Percentiles rank a stretch among this genome's conserved stretches.
Conservation (phyloP, 2,113 vertebrate species). For the Deroptyus accipitrinus region DNA sequence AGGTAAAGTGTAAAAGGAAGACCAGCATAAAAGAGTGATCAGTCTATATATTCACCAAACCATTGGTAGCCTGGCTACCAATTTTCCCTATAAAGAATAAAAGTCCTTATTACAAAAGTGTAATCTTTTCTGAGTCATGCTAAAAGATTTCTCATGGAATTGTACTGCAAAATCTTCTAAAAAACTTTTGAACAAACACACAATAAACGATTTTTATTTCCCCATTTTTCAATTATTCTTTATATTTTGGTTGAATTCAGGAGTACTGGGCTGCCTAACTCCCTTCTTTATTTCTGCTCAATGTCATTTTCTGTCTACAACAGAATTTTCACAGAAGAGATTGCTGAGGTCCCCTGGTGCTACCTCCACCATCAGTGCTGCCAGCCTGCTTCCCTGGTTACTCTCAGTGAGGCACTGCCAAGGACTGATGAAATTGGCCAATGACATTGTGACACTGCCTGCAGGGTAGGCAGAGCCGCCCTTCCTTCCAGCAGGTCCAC, state of each 20-base stretch:
- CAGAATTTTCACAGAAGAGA: background rate
- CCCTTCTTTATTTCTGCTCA: background rate
- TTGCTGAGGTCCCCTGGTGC: background rate
- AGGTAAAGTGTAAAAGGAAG: background rate
- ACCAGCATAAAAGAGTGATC: background rate
- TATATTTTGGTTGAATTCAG: background rate
- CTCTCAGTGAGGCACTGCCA: background rate
- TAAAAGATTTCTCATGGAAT: background rate
- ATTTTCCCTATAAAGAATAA: background rate
- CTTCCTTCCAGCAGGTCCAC: background rate
- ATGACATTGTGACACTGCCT: background rate
- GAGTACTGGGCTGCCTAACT: background rate
- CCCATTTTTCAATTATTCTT: background rate
- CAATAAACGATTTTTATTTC: background rate
- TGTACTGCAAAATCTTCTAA: background rate
- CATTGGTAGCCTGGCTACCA: background rate
- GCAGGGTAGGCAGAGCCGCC: background rate
- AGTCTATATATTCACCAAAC: background rate
- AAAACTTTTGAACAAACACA: background rate
- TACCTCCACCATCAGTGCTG: background rate
- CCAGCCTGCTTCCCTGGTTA: background rate
- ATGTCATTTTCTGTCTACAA: background rate
- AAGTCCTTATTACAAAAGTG: background rate
- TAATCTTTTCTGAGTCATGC: background rate
- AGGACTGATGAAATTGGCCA: background rate